Conservation (phyloP, 2,113 vertebrate species). For the Perccottus glenii region DNA sequence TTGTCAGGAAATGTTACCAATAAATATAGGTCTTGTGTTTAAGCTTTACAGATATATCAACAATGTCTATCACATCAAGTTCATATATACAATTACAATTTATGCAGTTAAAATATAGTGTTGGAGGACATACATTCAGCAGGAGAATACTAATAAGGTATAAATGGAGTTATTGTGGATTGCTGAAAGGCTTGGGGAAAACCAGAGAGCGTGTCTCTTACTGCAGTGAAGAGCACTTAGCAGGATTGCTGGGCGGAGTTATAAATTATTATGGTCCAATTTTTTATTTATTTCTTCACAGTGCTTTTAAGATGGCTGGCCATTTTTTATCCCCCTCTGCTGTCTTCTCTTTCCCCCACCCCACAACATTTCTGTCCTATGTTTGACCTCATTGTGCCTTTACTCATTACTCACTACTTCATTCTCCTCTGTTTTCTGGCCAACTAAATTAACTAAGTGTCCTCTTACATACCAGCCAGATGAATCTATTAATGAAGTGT, state of each 20-base stretch:
- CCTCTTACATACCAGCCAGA: background rate
- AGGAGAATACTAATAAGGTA: conserved; percentile 71
- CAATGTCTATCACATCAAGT: background rate
- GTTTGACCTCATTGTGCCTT: conserved; percentile 12
- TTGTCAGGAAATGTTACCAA: background rate
- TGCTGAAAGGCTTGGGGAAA: conserved; percentile 39
- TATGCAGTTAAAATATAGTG: conserved; percentile 30
- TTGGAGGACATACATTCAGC: conserved; percentile 42
- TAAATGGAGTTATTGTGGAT: conserved; percentile 65
- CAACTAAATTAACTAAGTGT: conserved; percentile 8
- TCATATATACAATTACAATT: background rate
- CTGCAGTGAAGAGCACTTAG: conserved; percentile 75
- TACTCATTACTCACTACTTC: conserved; percentile 2
- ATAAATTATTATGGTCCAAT: conserved; percentile 37
- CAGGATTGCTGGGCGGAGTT: conserved; percentile 71
- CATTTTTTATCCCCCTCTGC: background rate
- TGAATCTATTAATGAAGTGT: conserved; percentile 1
- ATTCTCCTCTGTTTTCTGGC: conserved; percentile 11
- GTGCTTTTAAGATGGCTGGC: conserved; percentile 1
- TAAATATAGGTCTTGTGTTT: background rate
- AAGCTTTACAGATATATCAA: background rate
- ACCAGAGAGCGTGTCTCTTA: conserved; percentile 50
- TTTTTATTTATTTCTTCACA: conserved; percentile 14
- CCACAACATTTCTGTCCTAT: conserved; percentile 10
- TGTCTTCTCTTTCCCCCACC: background rate